phyloP scores from a whole-genome alignment of 23 tunicate genomes.

The Oikopleura vanhoeffeni region DNA sequence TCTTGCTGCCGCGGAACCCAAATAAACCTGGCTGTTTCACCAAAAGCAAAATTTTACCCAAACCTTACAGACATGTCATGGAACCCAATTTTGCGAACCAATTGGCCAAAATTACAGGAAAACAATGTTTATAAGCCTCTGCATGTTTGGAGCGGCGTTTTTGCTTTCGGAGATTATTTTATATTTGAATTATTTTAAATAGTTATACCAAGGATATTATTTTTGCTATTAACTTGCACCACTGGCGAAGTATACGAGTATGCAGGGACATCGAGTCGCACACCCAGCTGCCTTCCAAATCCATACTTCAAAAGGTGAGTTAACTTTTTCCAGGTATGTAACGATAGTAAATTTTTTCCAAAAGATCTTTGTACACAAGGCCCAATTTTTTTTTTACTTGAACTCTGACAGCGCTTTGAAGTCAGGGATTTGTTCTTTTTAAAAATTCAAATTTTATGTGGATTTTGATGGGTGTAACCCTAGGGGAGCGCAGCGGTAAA shows the following conservation, averaged over 20 bases:
- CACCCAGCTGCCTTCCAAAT: neutral
- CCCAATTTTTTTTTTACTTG: too few species aligned
- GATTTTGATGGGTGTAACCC: too few species aligned
- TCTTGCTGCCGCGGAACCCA: neutral
- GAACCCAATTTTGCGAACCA: neutral
- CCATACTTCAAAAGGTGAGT: slow-evolving; percentile 15
- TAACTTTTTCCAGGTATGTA: too few species aligned
- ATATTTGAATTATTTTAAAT: neutral
- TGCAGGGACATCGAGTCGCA: neutral
- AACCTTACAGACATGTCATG: neutral
- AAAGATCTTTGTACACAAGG: too few species aligned
- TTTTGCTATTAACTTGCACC: neutral
- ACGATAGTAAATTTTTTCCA: too few species aligned
- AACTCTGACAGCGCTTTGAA: too few species aligned
- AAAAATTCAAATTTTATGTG: too few species aligned
- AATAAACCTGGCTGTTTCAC: neutral
- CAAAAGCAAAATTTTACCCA: neutral
- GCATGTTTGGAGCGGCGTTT: neutral
- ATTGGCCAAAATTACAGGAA: neutral
- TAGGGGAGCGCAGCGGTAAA: too few species aligned
- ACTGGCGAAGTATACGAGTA: neutral
- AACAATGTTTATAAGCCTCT: neutral
- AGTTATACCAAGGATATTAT: neutral
- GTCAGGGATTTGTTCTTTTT: too few species aligned
- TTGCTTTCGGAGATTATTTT: neutral